These are phyloP conservation scores for Ctenosaura bakeri DNA, from an alignment of 2,797 vertebrate species.

Conservation along the genomic window DNA sequence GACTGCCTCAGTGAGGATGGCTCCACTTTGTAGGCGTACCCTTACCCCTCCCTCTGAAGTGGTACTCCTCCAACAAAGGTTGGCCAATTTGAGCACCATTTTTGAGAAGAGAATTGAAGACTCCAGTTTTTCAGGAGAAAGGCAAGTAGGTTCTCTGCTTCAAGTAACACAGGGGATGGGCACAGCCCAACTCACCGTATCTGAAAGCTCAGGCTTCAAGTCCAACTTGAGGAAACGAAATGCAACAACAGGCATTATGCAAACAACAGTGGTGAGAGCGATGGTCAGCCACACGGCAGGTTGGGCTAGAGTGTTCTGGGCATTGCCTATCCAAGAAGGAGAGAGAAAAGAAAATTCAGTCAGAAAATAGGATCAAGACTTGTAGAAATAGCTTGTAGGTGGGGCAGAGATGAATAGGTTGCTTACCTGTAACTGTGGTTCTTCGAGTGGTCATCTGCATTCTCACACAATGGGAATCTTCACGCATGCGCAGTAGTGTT, in stretches of 20 bases:
- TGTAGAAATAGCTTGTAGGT: no score
- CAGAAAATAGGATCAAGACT: neutral
- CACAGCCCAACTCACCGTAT: conserved; percentile 85
- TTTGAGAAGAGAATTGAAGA: neutral
- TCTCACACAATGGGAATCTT: no score
- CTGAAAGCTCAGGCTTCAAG: conserved; percentile 92
- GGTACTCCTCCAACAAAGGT: neutral
- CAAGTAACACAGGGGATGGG: no score
- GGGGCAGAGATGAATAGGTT: no score
- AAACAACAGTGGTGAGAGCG: conserved; percentile 89
- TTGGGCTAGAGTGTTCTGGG: conserved; percentile 90
- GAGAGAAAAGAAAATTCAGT: rapidly evolving
- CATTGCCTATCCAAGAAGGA: conserved; percentile 82
- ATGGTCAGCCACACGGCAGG: conserved; percentile 95
- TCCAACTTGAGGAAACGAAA: conserved; percentile 95
- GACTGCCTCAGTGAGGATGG: no score
- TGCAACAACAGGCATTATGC: conserved; percentile 92
- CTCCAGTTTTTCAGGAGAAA: no score
- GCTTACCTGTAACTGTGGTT: no score
- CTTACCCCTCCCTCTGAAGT: neutral
- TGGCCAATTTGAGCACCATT: neutral
- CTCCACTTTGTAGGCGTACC: neutral
- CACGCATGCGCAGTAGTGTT: no score
- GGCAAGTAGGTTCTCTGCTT: neutral
- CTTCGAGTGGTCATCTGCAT: no score